Percentiles rank a stretch among this genome's conserved stretches.
Conservation (phyloP, 1,140 invertebrate genomes). For the Halyomorpha halys region DNA sequence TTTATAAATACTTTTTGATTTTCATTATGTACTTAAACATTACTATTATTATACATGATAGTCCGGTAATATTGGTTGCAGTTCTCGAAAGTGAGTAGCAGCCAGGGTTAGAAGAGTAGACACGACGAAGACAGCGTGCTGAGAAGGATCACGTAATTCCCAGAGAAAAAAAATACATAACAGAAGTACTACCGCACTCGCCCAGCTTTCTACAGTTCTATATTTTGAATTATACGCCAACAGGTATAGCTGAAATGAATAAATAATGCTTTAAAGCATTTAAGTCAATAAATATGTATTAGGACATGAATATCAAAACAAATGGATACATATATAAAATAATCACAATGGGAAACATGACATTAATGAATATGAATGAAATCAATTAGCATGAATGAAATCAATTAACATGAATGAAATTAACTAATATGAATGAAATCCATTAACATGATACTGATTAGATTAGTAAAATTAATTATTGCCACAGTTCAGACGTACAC, state of each 20-base stretch:
- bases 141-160: conserved; percentile 27
- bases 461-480: too few species aligned
- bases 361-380: neutral
- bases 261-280: neutral
- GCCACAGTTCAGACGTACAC: too few species aligned
- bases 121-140: conserved; percentile 23
- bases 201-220: conserved; percentile 27
- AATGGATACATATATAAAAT: neutral
- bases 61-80: conserved; percentile 28
- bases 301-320: neutral
- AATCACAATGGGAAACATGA: neutral
- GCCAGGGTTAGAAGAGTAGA: conserved; percentile 25
- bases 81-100: conserved; percentile 22
- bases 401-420: neutral
- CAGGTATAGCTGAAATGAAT: conserved; percentile 26
- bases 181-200: conserved; percentile 22
- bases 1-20: conserved; percentile 1
- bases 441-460: neutral
- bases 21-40: conserved; percentile 10
- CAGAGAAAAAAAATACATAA: conserved; percentile 26
- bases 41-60: conserved; percentile 29
- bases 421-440: neutral
- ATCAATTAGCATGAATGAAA: neutral
- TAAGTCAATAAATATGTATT: neutral
- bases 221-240: conserved; percentile 25